A percentile compares a stretch with the other conserved stretches of the same genome.
Conservation (phyloP, 1,140 invertebrate species). For the Globodera rostochiensis region DNA sequence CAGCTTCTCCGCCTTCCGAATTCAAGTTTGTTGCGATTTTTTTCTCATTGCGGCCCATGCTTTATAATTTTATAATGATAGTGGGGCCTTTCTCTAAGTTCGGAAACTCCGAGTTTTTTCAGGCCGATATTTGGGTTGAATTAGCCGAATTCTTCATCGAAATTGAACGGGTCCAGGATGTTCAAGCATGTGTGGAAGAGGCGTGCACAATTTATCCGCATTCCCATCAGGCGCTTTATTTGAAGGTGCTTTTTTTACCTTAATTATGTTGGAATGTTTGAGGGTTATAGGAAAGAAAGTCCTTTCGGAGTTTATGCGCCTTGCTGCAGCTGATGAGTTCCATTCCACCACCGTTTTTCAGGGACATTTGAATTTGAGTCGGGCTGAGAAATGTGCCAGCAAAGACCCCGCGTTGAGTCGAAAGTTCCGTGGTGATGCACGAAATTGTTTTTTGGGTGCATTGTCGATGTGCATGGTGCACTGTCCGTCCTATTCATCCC, state of each 20-base stretch:
- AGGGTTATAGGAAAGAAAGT: too few species aligned
- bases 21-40: too few species aligned
- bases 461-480: constrained; percentile 55
- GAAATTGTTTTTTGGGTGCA: constrained; percentile 56
- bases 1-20: constrained; percentile 33
- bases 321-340: too few species aligned
- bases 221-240: constrained; percentile 63
- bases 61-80: too few species aligned
- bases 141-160: constrained; percentile 64
- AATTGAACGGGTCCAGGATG: constrained; percentile 47
- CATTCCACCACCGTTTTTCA: constrained; percentile 29
- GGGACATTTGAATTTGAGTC: constrained; percentile 53
- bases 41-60: too few species aligned
- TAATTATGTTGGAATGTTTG: neutral
- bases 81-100: too few species aligned
- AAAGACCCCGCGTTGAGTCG: constrained; percentile 21
- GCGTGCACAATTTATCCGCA: constrained; percentile 59
- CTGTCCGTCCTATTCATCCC: constrained; percentile 45
- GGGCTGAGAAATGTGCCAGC: constrained; percentile 42
- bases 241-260: constrained; percentile 50
- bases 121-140: constrained; percentile 64
- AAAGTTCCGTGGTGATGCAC: constrained; percentile 48
- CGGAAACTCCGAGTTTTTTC: constrained; percentile 2
- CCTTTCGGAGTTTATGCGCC: too few species aligned
- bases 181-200: constrained; percentile 63